Evolutionary conservation across 1,140 invertebrate species (phyloP), one percentile per base, ranked within the genome.

Genomic region (Diabrotica virgifera): DNA sequence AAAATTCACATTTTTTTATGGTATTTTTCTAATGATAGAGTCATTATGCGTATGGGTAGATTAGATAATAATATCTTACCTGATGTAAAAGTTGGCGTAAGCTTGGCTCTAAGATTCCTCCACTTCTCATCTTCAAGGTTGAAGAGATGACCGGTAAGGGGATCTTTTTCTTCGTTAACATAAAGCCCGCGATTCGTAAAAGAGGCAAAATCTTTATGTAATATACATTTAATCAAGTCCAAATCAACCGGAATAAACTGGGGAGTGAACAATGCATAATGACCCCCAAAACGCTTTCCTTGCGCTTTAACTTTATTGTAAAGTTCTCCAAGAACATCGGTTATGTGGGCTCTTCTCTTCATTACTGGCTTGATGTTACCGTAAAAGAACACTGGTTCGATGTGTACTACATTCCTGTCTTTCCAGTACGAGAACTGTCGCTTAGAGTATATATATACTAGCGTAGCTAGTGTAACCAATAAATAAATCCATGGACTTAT

Each of bases 71-170:
- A 35, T 61, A 7, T 52, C 52, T 6, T 46, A 62, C 68, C 65
- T 6, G 70, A 72, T 0, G 83, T 72, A 66, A 87, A 87, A 5
- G 82, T 80, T 0, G 85, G 85, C 0, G 81, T 81, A 5, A 87
- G 61, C 61, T 84, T 84, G 0, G 73, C 67, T 37, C 85, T 75
- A 0, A 87, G 59, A 38, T 73, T 76, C 54, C 78, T 80, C 86
- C 85, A 87, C 65, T 80, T 69, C 12, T 81, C 75, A 0, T 78
- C 79, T 5, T 62, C 55, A n/a, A 71, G 51, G 12, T 63, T 40
- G 63, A 75, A 73, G 10, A 77, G 55, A 68, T 77, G 66, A 1
- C 56, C 73, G 52, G 64, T 70, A 5, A 77, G 36, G 8, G 70
- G 70, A 63, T 77, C 74, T 6, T 63, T 76, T 75, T 62, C 79